A percentile compares a stretch with the other conserved stretches of the same genome.
Evolutionary conservation across 2,888 invertebrate species (phyloP).

Genomic region (Aspidiotus rigidus): DNA sequence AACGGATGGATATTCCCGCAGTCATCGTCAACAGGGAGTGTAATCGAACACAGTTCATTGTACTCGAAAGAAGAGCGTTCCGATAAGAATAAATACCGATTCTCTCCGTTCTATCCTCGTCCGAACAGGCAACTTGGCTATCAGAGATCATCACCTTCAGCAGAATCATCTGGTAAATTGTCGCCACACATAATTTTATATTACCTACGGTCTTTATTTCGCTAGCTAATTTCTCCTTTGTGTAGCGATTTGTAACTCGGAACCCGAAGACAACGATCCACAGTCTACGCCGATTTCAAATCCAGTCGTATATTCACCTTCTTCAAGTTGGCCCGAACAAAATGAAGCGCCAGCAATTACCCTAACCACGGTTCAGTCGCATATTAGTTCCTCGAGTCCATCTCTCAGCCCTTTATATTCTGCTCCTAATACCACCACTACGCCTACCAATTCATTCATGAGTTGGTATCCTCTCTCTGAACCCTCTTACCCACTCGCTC

Average conservation of each 20-base stretch:
- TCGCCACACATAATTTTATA: neutral
- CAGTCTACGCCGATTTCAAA: slow-evolving; percentile 8
- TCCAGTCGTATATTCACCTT: neutral
- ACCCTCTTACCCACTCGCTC: slow-evolving; percentile 12
- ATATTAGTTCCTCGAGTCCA: slow-evolving; percentile 9
- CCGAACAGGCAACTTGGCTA: slow-evolving; percentile 6
- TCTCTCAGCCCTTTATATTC: slow-evolving; percentile 5
- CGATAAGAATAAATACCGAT: slow-evolving; percentile 19
- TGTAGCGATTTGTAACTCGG: slow-evolving; percentile 9
- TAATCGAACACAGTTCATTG: neutral
- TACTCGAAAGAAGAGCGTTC: slow-evolving; percentile 22
- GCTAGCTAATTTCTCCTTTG: neutral
- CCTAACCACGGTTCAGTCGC: slow-evolving; percentile 8
- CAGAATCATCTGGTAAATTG: slow-evolving; percentile 17
- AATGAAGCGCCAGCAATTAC: neutral
- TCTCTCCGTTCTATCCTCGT: slow-evolving; percentile 17
- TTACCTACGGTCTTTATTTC: neutral
- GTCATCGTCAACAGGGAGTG: neutral
- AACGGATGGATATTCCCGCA: slow-evolving; percentile 20
- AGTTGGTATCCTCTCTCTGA: slow-evolving; percentile 19
- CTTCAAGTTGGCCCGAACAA: slow-evolving; percentile 7
- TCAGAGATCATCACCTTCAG: slow-evolving; percentile 9
- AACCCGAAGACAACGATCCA: slow-evolving; percentile 14
- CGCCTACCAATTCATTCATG: neutral
- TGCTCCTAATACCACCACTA: slow-evolving; percentile 4